Conservation (phyloP, 2,888 invertebrate genomes). For the Branchipolynoe longqiensis region DNA sequence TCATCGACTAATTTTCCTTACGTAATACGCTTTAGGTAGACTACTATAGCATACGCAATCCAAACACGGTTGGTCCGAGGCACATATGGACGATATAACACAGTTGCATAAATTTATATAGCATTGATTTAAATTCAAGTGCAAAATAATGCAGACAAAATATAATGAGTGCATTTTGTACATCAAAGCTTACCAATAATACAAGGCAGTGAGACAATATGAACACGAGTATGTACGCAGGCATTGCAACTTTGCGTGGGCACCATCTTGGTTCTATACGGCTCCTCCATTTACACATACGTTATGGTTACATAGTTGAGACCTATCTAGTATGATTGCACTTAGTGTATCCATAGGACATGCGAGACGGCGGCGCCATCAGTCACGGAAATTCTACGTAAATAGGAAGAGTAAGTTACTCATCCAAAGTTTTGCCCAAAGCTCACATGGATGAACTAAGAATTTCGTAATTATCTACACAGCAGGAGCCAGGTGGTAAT, state of each 20-base stretch:
- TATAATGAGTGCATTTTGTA: slow-evolving; percentile 37
- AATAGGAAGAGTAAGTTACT: no score
- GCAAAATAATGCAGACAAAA: slow-evolving; percentile 1
- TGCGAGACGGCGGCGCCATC: no score
- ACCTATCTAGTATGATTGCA: no score
- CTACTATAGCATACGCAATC: not conserved
- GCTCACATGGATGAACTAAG: no score
- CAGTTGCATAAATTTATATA: slow-evolving; percentile 38
- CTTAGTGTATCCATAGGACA: no score
- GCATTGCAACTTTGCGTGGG: not conserved
- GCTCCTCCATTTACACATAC: no score
- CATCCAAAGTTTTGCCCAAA: no score
- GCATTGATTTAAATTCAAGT: not conserved
- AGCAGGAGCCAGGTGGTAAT: no score
- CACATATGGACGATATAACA: slow-evolving; percentile 51
- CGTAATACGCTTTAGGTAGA: not conserved
- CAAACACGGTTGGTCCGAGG: slow-evolving; percentile 27
- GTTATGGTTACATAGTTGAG: no score
- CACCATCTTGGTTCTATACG: not conserved
- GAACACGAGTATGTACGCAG: not conserved
- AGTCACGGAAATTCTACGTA: no score
- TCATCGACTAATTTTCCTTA: not conserved
- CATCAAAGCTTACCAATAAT: slow-evolving; percentile 45
- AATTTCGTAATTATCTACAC: no score
- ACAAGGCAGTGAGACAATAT: slow-evolving; percentile 46